Percentiles rank a stretch among this genome's conserved stretches.
phyloP scores from a whole-genome alignment of 2,113 vertebrate genomes.

The Cottus gobio region DNA sequence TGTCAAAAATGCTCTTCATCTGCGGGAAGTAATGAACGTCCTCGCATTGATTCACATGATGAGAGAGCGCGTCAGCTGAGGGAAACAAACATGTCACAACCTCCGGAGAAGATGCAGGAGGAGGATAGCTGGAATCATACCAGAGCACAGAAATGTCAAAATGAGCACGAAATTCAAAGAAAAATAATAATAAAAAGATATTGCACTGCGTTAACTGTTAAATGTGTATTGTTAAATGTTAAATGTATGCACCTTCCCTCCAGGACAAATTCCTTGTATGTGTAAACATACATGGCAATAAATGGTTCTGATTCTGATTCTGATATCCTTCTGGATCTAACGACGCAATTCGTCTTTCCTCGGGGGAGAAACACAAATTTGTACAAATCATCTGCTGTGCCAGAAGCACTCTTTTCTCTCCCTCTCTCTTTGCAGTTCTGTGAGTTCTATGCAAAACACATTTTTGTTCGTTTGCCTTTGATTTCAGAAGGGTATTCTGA shows the following conservation, averaged over 20 bases:
- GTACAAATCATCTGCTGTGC: conserved; percentile 54
- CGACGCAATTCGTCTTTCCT: conserved; percentile 43
- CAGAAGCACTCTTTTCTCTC: conserved; percentile 32
- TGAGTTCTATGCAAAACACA: conserved; percentile 43
- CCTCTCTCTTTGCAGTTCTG: conserved; percentile 27
- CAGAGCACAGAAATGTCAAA: conserved; percentile 55
- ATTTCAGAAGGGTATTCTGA: conserved; percentile 51
- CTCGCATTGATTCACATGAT: conserved; percentile 35
- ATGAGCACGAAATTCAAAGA: conserved; percentile 31
- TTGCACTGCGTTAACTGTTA: too few relatives aligned
- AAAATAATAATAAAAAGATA: too few relatives aligned
- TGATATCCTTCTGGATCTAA: neutral
- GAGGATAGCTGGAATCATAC: conserved; percentile 26
- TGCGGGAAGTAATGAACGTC: conserved; percentile 33
- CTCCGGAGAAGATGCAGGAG: conserved; percentile 23
- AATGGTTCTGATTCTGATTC: too few relatives aligned
- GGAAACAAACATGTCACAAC: conserved; percentile 43
- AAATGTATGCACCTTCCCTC: too few relatives aligned
- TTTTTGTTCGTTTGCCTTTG: conserved; percentile 53
- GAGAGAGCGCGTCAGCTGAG: conserved; percentile 6
- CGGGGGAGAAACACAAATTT: conserved; percentile 45
- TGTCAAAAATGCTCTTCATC: conserved; percentile 57
- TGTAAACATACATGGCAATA: too few relatives aligned
- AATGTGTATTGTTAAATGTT: too few relatives aligned
- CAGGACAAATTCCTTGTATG: too few relatives aligned